Base-by-base conservation (phyloP, 2,888 invertebrate species). In the Andrena minutula region DNA sequence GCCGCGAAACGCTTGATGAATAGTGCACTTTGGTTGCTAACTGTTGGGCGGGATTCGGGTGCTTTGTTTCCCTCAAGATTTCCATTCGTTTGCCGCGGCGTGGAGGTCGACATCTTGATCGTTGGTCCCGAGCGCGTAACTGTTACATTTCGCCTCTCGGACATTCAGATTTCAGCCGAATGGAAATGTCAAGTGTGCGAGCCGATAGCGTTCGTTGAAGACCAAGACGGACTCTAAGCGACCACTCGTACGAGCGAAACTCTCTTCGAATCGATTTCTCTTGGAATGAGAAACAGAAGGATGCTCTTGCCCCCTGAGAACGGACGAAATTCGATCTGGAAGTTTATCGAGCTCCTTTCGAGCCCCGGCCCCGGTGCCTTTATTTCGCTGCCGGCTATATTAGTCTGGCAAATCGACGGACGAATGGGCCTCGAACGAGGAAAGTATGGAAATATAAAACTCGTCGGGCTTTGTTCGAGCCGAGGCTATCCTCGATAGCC, bases 271-370 rank as follows among this genome's bases (percentile, higher is more conserved):
- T 47, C 26, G 28, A 1, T n/a, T 10, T 56, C 49, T 28, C 1
- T 23, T 26, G 16, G 23, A 56, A 23, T 26, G 56, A 56, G 56
- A 56, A 23, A 10, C 12, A 6, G 12, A 23, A 35, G 47, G 60
- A 28, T 6, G 23, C 41, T 49, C 49, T 6, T 49, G 20, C 28
- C 26, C 32, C 28, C 8, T 0, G 41, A 41, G 4, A 30, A 61
- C 49, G 64, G 73, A 75, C 71, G 28, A 75, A 85, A 84, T 74
- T 85, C 84, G 83, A 84, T 85, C 77, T 28, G n/a, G 47, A 84
- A 82, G 85, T 85, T 85, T 79, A 82, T 84, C 84, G 85, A 84
- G 61, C 53, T 75, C 32, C 82, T 82, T 84, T 79, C 71, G 70
- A 60, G 53, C 64, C 35, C 58, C 61, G 12, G 49, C 64, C 32